Evolutionary conservation across 2,113 vertebrate species (phyloP).

Genomic region (Ammodytes marinus): DNA sequence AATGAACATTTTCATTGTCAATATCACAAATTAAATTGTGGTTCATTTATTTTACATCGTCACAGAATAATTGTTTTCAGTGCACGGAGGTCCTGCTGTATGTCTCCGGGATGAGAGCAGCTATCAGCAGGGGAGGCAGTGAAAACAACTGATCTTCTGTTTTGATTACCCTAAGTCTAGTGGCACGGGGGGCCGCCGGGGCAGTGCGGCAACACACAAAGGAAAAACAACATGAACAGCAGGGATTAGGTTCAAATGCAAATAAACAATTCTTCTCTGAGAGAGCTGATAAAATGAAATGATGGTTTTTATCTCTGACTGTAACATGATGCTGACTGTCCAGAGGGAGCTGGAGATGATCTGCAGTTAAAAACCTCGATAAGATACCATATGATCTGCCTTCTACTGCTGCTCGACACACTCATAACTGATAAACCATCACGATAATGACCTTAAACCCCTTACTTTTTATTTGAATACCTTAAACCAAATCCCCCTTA

Average conservation of each 20-base stretch:
- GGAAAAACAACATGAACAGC: conserved; percentile 59
- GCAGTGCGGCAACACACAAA: not conserved
- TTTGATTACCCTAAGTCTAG: not conserved
- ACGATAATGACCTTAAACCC: not conserved
- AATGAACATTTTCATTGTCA: too few relatives aligned
- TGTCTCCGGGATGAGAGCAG: conserved; percentile 18
- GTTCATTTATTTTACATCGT: too few relatives aligned
- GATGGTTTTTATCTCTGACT: not conserved
- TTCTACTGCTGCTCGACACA: not conserved
- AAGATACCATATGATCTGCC: not conserved
- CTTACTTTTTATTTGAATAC: not conserved
- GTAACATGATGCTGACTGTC: not conserved
- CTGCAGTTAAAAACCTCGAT: conserved; percentile 17
- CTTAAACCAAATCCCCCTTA: not conserved
- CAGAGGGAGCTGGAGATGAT: conserved; percentile 24
- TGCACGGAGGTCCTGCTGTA: conserved; percentile 1
- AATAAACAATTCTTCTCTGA: conserved; percentile 50
- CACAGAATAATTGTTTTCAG: too few relatives aligned
- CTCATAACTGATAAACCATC: conserved; percentile 4
- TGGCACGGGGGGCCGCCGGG: not conserved
- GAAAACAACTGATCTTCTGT: conserved; percentile 48
- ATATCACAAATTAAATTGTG: too few relatives aligned
- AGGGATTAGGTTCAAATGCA: conserved; percentile 47
- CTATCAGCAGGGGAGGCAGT: conserved; percentile 38
- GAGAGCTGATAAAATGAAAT: conserved; percentile 14